phyloP scores from a whole-genome alignment of 2,797 vertebrate species.

The Rhinogobio ventralis region DNA sequence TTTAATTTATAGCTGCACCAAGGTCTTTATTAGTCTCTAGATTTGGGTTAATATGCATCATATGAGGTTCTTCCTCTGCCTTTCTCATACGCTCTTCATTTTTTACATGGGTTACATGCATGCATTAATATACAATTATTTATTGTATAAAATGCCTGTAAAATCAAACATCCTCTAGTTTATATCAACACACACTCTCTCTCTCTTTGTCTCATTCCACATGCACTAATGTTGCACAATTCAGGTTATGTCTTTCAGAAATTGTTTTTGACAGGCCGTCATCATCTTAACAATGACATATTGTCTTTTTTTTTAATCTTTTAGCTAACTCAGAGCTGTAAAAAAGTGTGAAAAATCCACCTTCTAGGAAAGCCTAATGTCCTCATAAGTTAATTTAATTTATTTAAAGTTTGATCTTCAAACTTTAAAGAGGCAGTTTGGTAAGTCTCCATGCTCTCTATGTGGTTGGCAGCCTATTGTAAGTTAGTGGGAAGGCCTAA shows the following conservation, averaged over 20 bases:
- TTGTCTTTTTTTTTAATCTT: not conserved
- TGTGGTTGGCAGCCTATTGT: constrained; percentile 39
- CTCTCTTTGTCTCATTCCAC: not conserved
- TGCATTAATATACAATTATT: not conserved
- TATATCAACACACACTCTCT: not conserved
- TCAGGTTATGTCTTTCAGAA: not conserved
- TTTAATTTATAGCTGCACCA: constrained; percentile 54
- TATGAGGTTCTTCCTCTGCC: constrained; percentile 47
- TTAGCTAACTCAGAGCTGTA: not conserved
- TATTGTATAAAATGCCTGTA: not conserved
- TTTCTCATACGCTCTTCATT: not conserved
- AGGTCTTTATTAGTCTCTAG: constrained; percentile 57
- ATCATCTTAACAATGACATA: not conserved
- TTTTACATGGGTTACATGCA: not conserved
- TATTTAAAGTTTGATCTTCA: constrained; percentile 48
- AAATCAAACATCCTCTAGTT: not conserved
- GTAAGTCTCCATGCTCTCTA: not conserved
- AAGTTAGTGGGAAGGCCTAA: constrained; percentile 32
- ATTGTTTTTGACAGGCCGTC: not conserved
- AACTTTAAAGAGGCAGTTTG: constrained; percentile 54
- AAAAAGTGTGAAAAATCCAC: not conserved
- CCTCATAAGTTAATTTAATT: constrained; percentile 62
- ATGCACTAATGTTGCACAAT: not conserved
- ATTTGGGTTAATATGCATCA: constrained; percentile 56
- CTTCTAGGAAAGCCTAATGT: constrained; percentile 36